Base-by-base conservation (phyloP, 1,140 invertebrate genomes). In the Lineus longissimus region DNA sequence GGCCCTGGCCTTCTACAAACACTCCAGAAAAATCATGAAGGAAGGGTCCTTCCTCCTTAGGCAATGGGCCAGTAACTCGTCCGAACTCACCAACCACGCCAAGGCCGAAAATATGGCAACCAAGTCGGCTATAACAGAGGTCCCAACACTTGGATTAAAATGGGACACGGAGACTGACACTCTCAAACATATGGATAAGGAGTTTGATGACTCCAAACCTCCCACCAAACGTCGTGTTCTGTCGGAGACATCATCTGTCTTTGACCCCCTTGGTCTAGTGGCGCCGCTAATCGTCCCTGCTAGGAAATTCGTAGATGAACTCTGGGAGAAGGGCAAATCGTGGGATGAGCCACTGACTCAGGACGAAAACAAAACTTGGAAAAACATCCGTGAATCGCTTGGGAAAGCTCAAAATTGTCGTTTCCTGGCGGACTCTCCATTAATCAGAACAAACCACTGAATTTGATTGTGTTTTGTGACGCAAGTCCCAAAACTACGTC, bases 401-500 rank as follows among this genome's bases (percentile, higher is more conserved):
- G n/a, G n/a, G n/a, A n/a, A n/a, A 23, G 9, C 47, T 6, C 6
- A 4, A 4, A n/a, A 27, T n/a, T 51, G 19, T 6, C 19, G 47
- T 23, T 51, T 9, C 47, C 47, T 6, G 6, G 47, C n/a, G n/a
- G 6, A 27, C n/a, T 51, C 4, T 6, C 4, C 9, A 23, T 51
- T 4, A 27, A 51, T n/a, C 6, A 4, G 4, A 51, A 4, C n/a
- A n/a, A 23, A 51, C 6, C 47, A 6, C 4, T 51, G 19, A 4
- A 51, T 51, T n/a, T 51, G 6, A n/a, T 51, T 51, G 47, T 51
- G 19, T 51, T 51, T 27, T 51, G 47, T 27, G 47, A 51, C 25
- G 47, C 6, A 6, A 23, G 6, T n/a, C 47, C 47, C 4, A 51
- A 51, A 51, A 51, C 47, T 9, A n/a, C 47, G n/a, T 27, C 25